Base-by-base conservation (phyloP, 2,113 vertebrate species). In the Notothenia rossii region DNA sequence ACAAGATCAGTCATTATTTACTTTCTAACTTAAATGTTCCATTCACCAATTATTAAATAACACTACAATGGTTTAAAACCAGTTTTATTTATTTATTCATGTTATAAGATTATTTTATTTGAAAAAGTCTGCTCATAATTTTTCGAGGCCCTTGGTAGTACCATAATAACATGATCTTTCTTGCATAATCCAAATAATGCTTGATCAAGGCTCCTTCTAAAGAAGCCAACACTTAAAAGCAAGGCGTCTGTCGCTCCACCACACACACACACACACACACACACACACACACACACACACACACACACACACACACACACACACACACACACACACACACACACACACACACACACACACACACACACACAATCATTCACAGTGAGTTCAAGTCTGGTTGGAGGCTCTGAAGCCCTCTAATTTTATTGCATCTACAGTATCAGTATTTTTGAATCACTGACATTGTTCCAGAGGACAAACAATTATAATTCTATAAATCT, bases 391-490 rank as follows among this genome's bases (percentile, higher is more conserved):
- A 62, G 40, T 70, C 62, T 73, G 72, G 66, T 50, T 69, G n/a
- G 15, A 14, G 50, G 50, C 51, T 79, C 71, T 64, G 40, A 56
- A 51, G 48, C 72, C 63, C 6, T 64, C 46, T 66, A 25, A 69
- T 22, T 22, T 22, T 22, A 22, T 22, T 45, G 15, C 20, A 12
- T 59, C 56, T 71, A 29, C 29, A 29, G 29, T 29, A 14, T 62
- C 40, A 7, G 13, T 56, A 60, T 68, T 70, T 68, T 17, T 49
- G 60, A 65, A 61, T 55, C 72, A 56, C 17, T 72, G 43, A 71
- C 63, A 68, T 72, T 72, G 63, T 86, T 71, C 49, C 36, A 71
- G 18, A 40, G 62, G 72, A 80, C 72, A 79, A 75, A 54, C 29
- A 29, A 63, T 46, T 71, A 25, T 15, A 45, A 90, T 84, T 84